phyloP scores from a whole-genome alignment of 2,113 vertebrate species.

The Otus sunia region DNA sequence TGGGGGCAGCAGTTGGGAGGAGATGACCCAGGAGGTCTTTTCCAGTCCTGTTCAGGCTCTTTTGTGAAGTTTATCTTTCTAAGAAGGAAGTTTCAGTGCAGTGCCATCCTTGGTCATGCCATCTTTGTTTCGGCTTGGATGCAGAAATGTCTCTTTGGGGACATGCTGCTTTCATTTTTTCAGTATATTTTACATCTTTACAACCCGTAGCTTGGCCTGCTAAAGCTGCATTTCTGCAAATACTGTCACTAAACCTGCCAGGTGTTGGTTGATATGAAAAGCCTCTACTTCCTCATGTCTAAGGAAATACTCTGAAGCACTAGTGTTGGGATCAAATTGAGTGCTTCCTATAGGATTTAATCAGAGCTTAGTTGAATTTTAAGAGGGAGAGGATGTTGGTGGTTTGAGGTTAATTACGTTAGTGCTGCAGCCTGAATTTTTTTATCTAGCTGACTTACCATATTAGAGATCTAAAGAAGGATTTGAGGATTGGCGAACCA shows the following conservation, averaged over 20 bases:
- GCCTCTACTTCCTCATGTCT: neutral
- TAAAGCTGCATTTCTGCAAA: neutral
- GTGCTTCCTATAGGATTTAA: neutral
- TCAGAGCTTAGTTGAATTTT: slow-evolving; percentile 14
- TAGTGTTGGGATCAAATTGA: neutral
- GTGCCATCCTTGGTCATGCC: neutral
- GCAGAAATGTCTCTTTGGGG: neutral
- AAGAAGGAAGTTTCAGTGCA: neutral
- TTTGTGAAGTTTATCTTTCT: neutral
- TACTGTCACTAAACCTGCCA: neutral
- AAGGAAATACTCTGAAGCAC: neutral
- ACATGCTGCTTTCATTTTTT: neutral
- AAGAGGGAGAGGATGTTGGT: neutral
- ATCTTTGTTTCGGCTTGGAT: neutral
- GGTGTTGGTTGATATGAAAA: neutral
- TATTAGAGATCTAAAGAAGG: neutral
- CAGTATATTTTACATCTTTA: neutral
- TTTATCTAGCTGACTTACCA: neutral
- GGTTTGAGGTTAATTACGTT: slow-evolving; percentile 37
- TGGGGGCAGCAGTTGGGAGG: neutral
- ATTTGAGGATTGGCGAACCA: neutral
- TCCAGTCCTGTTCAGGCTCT: neutral
- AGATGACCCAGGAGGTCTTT: neutral
- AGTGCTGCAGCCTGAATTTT: neutral
- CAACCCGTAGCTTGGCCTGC: neutral